Conservation (phyloP, 2,113 vertebrate species). For the Tenrec ecaudatus region DNA sequence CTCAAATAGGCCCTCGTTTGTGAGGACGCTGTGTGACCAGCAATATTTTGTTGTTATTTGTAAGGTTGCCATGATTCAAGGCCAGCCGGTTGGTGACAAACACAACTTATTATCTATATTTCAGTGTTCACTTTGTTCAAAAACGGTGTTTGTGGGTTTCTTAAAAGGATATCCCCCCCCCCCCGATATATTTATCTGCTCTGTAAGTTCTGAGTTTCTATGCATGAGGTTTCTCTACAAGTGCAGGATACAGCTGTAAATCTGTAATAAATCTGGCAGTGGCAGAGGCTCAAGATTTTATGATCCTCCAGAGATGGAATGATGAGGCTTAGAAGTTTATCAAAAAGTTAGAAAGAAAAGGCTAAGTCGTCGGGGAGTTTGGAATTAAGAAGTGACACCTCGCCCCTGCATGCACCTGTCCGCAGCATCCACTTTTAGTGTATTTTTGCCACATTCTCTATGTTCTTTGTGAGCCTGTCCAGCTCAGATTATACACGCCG, state of each 20-base stretch:
- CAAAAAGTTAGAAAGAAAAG: not conserved
- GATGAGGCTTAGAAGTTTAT: slow-evolving; percentile 5
- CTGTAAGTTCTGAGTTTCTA: slow-evolving; percentile 26
- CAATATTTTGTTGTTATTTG: too few relatives aligned
- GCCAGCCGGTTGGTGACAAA: not conserved
- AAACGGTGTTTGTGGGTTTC: slow-evolving; percentile 4
- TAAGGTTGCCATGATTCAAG: not conserved
- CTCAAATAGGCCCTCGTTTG: too few relatives aligned
- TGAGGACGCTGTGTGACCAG: too few relatives aligned
- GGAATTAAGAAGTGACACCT: too few relatives aligned
- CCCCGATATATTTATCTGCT: not conserved
- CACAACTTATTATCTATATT: not conserved
- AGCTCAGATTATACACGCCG: too few relatives aligned
- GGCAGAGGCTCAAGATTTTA: not conserved
- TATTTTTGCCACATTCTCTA: too few relatives aligned
- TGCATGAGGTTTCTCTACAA: not conserved
- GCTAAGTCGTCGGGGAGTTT: not conserved
- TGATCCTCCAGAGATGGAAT: not conserved
- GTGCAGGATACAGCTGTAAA: not conserved
- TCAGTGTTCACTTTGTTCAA: not conserved
- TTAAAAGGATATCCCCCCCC: not conserved
- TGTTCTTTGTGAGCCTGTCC: too few relatives aligned
- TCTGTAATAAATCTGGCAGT: not conserved
- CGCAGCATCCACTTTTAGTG: too few relatives aligned
- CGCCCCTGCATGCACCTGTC: too few relatives aligned